Evolutionary conservation across 2,888 invertebrate species (phyloP), one percentile per base, ranked within the genome.

Genomic region (Ennomos fuscantarius): DNA sequence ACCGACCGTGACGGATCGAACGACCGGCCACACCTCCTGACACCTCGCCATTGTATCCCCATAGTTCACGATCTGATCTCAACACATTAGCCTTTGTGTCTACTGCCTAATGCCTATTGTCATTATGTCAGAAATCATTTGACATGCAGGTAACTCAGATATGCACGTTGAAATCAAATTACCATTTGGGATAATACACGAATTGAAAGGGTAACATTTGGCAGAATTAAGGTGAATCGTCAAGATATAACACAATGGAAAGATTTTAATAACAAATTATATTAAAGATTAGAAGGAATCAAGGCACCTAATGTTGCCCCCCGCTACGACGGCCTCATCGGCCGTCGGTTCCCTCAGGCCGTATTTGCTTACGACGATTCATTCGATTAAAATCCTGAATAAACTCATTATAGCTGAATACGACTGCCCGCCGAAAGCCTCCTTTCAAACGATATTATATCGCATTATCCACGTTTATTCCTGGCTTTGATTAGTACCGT

Each of bases 401-500:
- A 89, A 92, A 90, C 92, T 91, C 89, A 91, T 92, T 92, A 91
- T 74, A 72, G 67, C 64, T 88, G 89, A 91, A 92, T 90, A 66
- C 78, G 86, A 86, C 89, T 86, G 75, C 86, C 87, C 88, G 87
- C 86, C 89, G 89, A 91, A 90, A 89, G 87, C 80, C 69, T 86
- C 87, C 84, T 89, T 91, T 90, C 87, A 88, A 85, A 86, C 81
- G 84, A 89, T 90, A 90, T 91, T 87, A 89, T 86, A 89, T 85
- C 85, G 78, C 89, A 88, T 90, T 89, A 92, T 87, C 87, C 83
- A 84, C 89, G 81, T 89, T 91, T 90, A 91, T 90, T 86, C 87
- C 85, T 81, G 73, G 79, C 81, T 81, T 91, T 92, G 92, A 92
- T 92, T 92, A 91, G 89, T 87, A 89, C 89, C 89, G 87, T 91